Conservation (phyloP, 1,140 invertebrate genomes). For the Formica exsecta region DNA sequence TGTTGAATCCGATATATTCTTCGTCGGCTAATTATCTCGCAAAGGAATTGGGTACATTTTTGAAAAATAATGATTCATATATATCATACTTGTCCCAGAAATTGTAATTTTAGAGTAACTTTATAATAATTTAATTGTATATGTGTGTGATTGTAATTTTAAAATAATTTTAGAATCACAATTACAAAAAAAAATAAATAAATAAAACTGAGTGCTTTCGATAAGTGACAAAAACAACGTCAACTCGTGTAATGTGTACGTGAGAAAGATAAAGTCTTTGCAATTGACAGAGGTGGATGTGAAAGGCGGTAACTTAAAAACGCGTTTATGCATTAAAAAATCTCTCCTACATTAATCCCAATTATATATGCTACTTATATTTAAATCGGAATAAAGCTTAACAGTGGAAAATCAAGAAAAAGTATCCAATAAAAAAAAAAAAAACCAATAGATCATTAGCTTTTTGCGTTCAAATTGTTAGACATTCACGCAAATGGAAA, state of each 20-base stretch:
- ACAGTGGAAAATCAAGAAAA: background rate
- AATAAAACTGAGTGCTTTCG: background rate
- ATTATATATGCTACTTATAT: background rate
- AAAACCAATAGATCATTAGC: background rate
- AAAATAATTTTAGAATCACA: background rate
- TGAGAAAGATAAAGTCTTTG: background rate
- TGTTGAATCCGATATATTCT: constrained; percentile 12
- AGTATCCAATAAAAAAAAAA: background rate
- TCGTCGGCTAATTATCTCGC: background rate
- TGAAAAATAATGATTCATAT: background rate
- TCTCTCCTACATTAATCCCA: background rate
- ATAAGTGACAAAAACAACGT: background rate
- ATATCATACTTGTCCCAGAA: background rate
- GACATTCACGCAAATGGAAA: background rate
- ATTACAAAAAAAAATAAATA: background rate
- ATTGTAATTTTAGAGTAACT: background rate
- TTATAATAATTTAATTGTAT: background rate
- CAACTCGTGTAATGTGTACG: background rate
- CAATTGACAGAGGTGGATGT: background rate
- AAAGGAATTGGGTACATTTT: constrained; percentile 6
- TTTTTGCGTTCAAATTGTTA: background rate
- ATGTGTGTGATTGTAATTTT: background rate
- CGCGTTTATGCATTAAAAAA: background rate
- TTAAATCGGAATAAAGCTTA: background rate
- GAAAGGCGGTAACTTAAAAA: background rate